Evolutionary conservation across 2,113 vertebrate species (phyloP), one percentile per base, ranked within the genome.

Genomic region (Ascaphus truei): DNA sequence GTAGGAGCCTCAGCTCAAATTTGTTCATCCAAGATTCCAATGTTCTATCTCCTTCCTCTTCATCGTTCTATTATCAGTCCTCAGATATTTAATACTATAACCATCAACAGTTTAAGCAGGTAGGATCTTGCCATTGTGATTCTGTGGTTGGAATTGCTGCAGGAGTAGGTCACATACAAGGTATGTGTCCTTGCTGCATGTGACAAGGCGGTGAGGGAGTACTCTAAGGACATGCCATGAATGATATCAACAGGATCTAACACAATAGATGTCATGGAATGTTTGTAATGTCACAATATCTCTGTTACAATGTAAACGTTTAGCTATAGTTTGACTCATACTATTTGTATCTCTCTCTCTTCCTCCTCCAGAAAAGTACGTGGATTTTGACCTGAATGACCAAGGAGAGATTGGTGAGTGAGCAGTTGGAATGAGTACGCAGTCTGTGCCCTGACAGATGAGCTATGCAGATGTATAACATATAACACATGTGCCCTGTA

Each of bases 331-430:
- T 27, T 31, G 22, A 64, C 27, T 64, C 62, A 64, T 37, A n/a
- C 5, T 51, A 27, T 37, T 16, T 61, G 12, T 15, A 26, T 23
- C 1, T 41, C 37, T n/a, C 77, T 78, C 82, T 36, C 20, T 67
- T 86, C 59, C 78, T 34, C 79, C 90, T 92, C 57, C 85, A 99
- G 97, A 96, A 86, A 99, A 96, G 81, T 99, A 97, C 76, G 91
- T 96, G 77, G 97, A 99, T 73, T 98, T 99, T 80, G 96, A 99
- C 87, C 86, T 99, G 65, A 99, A 97, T 36, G 95, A 98, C 60
- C 89, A 99, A 78, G 96, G 93, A 25, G 97, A 99, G 60, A 98
- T 99, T 3, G 97, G 97, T 99, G 83, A 98, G 96, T 93, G 76
- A 2, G 11, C 13, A 7, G 43, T 47, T 47, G 20, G 2, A 29